Conservation (phyloP, 2,888 invertebrate species). For the Lissocephala sabroskyi region DNA sequence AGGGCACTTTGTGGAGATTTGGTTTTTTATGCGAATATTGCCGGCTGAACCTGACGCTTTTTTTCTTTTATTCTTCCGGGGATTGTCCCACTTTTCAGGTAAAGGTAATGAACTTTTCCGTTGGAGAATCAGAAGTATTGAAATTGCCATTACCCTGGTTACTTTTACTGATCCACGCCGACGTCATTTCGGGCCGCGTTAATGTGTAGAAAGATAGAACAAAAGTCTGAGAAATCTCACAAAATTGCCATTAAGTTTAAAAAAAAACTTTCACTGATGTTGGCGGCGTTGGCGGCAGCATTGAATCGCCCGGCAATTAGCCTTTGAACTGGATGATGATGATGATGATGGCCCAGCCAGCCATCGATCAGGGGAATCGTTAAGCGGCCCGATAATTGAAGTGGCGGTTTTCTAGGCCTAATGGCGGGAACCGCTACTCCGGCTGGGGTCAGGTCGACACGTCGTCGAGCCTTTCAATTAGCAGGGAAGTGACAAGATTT, state of each 20-base stretch:
- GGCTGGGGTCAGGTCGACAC: slow-evolving; percentile 11
- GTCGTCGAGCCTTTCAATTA: no score
- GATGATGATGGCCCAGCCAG: background rate
- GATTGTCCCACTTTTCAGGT: background rate
- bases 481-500: slow-evolving; percentile 22
- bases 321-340: slow-evolving; percentile 33
- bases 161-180: slow-evolving; percentile 21
- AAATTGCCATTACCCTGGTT: slow-evolving; percentile 7
- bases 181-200: no score
- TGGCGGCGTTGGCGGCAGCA: background rate
- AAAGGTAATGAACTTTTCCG: slow-evolving; percentile 28
- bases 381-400: slow-evolving; percentile 9
- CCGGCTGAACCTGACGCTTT: no score
- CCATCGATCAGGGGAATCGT: no score
- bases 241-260: no score
- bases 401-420: slow-evolving; percentile 9
- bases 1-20: slow-evolving; percentile 41
- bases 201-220: no score
- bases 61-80: slow-evolving; percentile 1
- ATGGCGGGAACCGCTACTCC: slow-evolving; percentile 23
- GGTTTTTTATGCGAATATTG: slow-evolving; percentile 37
- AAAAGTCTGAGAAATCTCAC: no score
- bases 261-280: slow-evolving; percentile 41
- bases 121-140: background rate
- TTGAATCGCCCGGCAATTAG: slow-evolving; percentile 22